Evolutionary conservation across 2,888 invertebrate genomes (phyloP).

Genomic region (Acronicta aceris): DNA sequence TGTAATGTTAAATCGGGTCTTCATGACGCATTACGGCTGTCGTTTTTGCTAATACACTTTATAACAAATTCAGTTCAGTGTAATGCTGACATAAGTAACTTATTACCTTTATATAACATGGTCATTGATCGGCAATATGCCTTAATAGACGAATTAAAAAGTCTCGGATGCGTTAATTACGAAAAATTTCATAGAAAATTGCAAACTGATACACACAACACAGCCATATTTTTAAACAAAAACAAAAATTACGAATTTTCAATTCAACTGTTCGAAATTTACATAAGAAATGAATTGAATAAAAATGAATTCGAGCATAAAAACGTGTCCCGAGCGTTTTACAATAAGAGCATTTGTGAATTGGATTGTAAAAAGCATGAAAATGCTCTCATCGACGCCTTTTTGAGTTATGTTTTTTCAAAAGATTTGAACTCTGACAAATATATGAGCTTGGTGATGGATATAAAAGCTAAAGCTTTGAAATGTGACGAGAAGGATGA

Average conservation of each 20-base stretch:
- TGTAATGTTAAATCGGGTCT: constrained; percentile 71
- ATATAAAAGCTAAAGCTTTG: constrained; percentile 77
- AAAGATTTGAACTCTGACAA: constrained; percentile 70
- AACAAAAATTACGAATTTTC: constrained; percentile 70
- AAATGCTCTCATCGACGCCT: constrained; percentile 73
- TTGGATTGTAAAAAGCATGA: constrained; percentile 71
- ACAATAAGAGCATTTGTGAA: constrained; percentile 82
- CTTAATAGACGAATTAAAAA: constrained; percentile 65
- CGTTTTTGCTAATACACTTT: constrained; percentile 72
- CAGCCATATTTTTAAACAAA: constrained; percentile 75
- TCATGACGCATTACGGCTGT: constrained; percentile 76
- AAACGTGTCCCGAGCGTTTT: constrained; percentile 77
- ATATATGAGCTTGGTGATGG: constrained; percentile 79
- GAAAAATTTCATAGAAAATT: constrained; percentile 74
- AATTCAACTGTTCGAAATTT: constrained; percentile 75
- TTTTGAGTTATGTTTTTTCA: constrained; percentile 73
- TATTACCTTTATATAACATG: constrained; percentile 56
- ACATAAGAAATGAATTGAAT: constrained; percentile 71
- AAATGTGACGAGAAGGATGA: constrained; percentile 57
- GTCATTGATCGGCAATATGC: constrained; percentile 68
- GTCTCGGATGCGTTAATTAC: constrained; percentile 69
- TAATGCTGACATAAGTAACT: constrained; percentile 55
- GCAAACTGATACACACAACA: constrained; percentile 80
- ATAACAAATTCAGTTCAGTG: constrained; percentile 60
- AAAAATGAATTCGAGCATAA: constrained; percentile 63